These are phyloP conservation scores for Alloscopus bannaensis DNA, from an alignment of 2,888 invertebrate genomes.

Conservation along the genomic window DNA sequence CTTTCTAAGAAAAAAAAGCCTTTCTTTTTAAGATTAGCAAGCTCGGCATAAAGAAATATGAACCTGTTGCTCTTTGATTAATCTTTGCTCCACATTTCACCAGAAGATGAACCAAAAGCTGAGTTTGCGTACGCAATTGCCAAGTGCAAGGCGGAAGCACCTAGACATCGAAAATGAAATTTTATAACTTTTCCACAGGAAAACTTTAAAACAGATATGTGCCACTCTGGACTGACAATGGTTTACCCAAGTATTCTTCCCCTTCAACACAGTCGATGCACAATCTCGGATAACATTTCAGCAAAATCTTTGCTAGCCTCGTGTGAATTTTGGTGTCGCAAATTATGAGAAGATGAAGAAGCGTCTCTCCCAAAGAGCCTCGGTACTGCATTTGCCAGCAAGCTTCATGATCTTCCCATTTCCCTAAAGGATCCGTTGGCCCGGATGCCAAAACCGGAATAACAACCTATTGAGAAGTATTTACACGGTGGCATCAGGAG, in stretches of 20 bases:
- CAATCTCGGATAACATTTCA: constrained; percentile 93
- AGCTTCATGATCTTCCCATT: constrained; percentile 93
- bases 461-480: constrained; percentile 78
- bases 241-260: constrained; percentile 92
- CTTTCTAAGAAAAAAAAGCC: not conserved
- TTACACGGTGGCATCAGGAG: no score
- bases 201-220: constrained; percentile 22
- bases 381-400: constrained; percentile 99
- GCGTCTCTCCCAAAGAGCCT: constrained; percentile 95
- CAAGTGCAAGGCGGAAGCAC: constrained; percentile 94
- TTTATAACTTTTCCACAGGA: not conserved
- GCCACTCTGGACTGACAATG: not conserved
- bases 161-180: constrained; percentile 76
- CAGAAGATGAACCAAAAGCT: constrained; percentile 93
- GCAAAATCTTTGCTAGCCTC: constrained; percentile 89
- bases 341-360: constrained; percentile 95
- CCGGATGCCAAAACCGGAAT: constrained; percentile 92
- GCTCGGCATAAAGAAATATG: not conserved
- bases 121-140: constrained; percentile 98
- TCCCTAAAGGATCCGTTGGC: constrained; percentile 89
- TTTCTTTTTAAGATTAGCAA: not conserved
- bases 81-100: constrained; percentile 95
- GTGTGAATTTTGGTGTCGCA: constrained; percentile 91
- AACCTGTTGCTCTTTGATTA: constrained; percentile 88
- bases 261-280: constrained; percentile 97